These are phyloP conservation scores for Pomatorhinus ruficollis DNA, from an alignment of 2,113 vertebrate genomes.

Conservation along the genomic window DNA sequence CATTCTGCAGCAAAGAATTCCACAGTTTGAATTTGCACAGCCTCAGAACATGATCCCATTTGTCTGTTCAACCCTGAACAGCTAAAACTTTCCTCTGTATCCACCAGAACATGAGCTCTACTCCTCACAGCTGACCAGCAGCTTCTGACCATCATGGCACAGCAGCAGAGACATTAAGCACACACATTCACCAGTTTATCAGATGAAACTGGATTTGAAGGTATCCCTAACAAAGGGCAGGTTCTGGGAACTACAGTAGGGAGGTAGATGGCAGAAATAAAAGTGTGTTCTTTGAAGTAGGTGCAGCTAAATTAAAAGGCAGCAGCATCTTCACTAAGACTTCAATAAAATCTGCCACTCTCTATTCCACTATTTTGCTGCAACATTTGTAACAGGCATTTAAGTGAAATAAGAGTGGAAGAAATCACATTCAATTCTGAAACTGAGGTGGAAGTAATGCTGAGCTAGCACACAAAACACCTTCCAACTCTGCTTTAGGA, in stretches of 20 bases:
- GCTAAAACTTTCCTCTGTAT: neutral
- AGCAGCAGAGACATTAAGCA: neutral
- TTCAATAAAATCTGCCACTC: neutral
- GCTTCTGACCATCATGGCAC: neutral
- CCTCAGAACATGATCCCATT: neutral
- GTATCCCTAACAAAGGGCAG: neutral
- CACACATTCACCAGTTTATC: neutral
- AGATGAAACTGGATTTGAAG: neutral
- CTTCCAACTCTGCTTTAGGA: neutral
- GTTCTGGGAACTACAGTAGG: neutral
- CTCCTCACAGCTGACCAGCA: conserved; percentile 9
- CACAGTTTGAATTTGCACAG: neutral
- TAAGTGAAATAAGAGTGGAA: neutral
- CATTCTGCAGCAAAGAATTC: neutral
- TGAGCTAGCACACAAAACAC: neutral
- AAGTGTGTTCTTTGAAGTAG: neutral
- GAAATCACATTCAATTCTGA: neutral
- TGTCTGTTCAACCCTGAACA: neutral
- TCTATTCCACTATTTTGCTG: neutral
- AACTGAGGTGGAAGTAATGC: neutral
- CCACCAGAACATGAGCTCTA: neutral
- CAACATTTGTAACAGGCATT: neutral
- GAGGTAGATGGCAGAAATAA: neutral
- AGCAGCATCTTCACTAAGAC: neutral
- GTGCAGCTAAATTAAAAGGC: neutral